phyloP scores from a whole-genome alignment of 35 echinoderm and acorn worm genomes.

The Eucidaris tribuloides region DNA sequence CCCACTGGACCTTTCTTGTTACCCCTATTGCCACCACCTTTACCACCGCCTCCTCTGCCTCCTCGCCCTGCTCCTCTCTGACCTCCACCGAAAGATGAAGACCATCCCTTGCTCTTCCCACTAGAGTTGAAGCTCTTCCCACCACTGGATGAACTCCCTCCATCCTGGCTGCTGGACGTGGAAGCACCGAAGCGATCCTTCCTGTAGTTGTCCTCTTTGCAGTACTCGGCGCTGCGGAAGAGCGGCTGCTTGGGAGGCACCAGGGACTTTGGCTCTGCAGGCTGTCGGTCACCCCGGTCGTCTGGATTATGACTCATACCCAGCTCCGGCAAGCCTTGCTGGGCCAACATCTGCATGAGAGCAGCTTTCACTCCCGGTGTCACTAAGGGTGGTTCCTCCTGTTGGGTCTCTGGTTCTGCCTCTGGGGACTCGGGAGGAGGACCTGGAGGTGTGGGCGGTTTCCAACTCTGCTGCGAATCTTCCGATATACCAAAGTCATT shows the following conservation, averaged over 20 bases:
- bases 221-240: neutral
- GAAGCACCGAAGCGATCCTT: neutral
- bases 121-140: too few relatives aligned
- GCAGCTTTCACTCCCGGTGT: conserved; percentile 97
- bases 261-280: too few relatives aligned
- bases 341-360: conserved; percentile 83
- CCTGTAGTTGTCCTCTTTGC: conserved; percentile 15
- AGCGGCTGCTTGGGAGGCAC: too few relatives aligned
- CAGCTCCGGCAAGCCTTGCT: conserved; percentile 34
- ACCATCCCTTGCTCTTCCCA: too few relatives aligned
- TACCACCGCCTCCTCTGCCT: conserved; percentile 14
- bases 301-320: neutral
- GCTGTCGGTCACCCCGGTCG: too few relatives aligned
- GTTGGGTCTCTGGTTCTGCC: conserved; percentile 29
- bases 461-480: conserved; percentile 53
- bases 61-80: neutral
- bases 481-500: neutral
- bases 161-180: neutral
- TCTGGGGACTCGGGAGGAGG: conserved; percentile 79
- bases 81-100: neutral
- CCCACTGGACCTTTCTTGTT: conserved; percentile 12
- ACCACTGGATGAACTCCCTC: neutral
- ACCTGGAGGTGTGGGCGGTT: conserved; percentile 82
- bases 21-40: neutral
- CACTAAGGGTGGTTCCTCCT: conserved; percentile 60